phyloP scores from a whole-genome alignment of 2,113 vertebrate genomes.

The Eclectus roratus region DNA sequence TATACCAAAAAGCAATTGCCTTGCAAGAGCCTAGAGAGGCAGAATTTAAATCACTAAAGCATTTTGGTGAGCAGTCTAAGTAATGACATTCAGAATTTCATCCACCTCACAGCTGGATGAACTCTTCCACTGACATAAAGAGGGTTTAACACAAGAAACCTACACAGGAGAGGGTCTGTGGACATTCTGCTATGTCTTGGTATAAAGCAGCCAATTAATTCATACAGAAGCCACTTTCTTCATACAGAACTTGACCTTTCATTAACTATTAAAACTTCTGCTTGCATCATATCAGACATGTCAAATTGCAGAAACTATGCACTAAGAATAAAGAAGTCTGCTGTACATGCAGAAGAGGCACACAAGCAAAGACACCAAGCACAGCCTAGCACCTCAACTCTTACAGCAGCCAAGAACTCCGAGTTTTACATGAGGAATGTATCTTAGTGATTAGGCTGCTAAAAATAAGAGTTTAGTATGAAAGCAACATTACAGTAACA shows the following conservation, averaged over 20 bases:
- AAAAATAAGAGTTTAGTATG: neutral
- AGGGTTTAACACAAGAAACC: neutral
- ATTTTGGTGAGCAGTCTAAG: neutral
- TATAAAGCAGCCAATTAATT: neutral
- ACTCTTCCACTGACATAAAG: neutral
- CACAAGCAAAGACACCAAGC: neutral
- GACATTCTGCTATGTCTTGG: neutral
- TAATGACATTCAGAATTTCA: neutral
- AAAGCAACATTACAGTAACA: constrained; percentile 47
- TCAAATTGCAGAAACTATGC: neutral
- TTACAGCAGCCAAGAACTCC: neutral
- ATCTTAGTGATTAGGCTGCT: constrained; percentile 4
- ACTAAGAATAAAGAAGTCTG: neutral
- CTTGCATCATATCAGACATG: neutral
- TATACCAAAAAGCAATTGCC: neutral
- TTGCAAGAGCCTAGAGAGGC: neutral
- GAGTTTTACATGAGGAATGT: neutral
- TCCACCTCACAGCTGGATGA: neutral
- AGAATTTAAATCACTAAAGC: neutral
- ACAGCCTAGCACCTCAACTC: neutral
- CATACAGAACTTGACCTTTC: neutral
- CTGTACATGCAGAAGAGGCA: neutral
- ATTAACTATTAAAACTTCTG: neutral
- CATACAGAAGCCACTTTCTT: neutral
- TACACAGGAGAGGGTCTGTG: neutral